Percentiles rank a stretch among this genome's conserved stretches.
Conservation (phyloP, 2,797 vertebrate species). For the Melanotaenia boesemani region DNA sequence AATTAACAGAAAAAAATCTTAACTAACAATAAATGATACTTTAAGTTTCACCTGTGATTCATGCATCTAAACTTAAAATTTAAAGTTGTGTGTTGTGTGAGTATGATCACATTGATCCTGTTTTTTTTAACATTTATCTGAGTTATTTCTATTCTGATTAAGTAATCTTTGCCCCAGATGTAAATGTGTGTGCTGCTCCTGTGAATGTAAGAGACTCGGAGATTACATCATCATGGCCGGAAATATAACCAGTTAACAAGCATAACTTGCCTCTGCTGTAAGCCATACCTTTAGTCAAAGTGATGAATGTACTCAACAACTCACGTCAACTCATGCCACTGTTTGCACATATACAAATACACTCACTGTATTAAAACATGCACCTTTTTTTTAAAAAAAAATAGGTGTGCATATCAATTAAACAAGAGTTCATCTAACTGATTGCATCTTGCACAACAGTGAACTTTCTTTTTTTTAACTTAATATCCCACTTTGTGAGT, state of each 20-base stretch:
- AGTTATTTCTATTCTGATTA: background rate
- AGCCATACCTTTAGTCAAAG: constrained; percentile 8
- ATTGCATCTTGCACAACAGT: background rate
- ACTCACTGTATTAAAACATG: background rate
- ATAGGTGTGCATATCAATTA: background rate
- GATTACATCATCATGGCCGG: constrained; percentile 32
- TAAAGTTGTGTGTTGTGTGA: background rate
- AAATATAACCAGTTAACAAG: constrained; percentile 26
- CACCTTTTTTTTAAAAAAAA: background rate
- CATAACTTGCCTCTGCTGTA: constrained; percentile 30
- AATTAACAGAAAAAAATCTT: background rate
- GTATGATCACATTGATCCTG: background rate
- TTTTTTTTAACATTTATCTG: background rate
- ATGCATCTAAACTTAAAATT: background rate
- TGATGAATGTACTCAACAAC: background rate
- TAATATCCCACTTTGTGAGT: background rate
- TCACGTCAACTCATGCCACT: background rate
- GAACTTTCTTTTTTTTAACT: background rate
- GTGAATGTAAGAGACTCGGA: background rate
- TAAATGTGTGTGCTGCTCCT: background rate
- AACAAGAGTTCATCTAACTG: no score
- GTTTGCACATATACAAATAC: background rate
- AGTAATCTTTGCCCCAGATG: background rate
- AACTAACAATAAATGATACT: background rate
- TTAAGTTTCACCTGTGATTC: rapidly evolving